Base-by-base conservation (phyloP, 2,797 vertebrate species). In the Pipistrellus pygmaeus region DNA sequence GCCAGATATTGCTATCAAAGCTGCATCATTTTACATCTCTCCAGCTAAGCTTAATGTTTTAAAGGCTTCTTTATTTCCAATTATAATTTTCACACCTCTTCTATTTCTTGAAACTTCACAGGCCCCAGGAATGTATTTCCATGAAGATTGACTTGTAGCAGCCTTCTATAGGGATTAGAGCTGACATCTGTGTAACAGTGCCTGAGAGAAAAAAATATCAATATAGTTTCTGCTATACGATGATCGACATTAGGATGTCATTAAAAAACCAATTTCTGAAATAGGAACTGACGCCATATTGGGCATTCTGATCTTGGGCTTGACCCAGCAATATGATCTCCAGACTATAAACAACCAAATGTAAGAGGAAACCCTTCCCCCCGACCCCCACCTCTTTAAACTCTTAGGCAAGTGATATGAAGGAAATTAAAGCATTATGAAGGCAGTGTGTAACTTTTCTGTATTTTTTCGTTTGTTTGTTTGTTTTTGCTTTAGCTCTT, bases 61-160 rank as follows among this genome's bases (percentile, higher is more conserved):
- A 35, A 90, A 77, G 90, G 27, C 44, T 72, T 94, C 18, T 91
- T 44, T 55, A 76, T 18, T 84, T 75, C 38, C 95, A 62, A 77
- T 92, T 69, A 82, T 89, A 95, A 96, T 97, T 97, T 97, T 97
- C 94, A 93, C 69, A 95, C 83, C 38, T 95, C 51, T 96, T 95
- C 53, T 90, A 93, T 96, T 96, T 97, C 94, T 97, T 89, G 53
- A 95, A 95, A 93, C 68, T 95, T 97, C 88, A 83, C 35, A 89
- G 86, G 91, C 69, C 93, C 76, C 75, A 23, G n/a, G 96, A 96
- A 94, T 95, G 13, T 85, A 93, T 97, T 95, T 97, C 93, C 89
- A 85, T 78, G 85, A 83, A 95, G 93, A 97, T 96, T 96, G 95
- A 97, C 88, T 97, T 97, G 96, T 96, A 85, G 88, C 93, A 93